Evolutionary conservation across 1,140 invertebrate genomes (phyloP), one percentile per base, ranked within the genome.

Genomic region (Uloborus diversus): DNA sequence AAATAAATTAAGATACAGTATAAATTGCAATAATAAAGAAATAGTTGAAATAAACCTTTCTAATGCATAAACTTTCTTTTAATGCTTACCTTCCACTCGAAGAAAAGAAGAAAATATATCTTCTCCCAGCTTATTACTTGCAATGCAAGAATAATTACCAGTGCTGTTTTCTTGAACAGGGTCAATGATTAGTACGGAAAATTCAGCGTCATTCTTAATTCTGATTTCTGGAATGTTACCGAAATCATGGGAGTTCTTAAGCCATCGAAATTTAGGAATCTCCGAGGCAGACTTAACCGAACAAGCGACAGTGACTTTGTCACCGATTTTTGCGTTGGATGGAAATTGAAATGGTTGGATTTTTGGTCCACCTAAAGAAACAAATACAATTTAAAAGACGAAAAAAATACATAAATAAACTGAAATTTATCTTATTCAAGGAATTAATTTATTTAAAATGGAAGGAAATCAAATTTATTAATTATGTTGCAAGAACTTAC

Each of bases 111-210:
- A 66, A 42, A 53, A 81, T 5, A 3, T 61, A 59, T 79, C 80
- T 42, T 65, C 17, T 25, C 87, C 88, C 20, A 87, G 87, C n/a
- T 76, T 65, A 84, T 89, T 90, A 51, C 70, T 76, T 4, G 90
- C 90, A 81, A 88, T 88, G 85, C 91, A 92, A 47, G 90, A 90
- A 86, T 92, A 92, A 85, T 91, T 90, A 79, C 91, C 91, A n/a
- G 85, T 85, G 30, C 86, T 85, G n/a, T 83, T 65, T 17, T 2
- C 9, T 3, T 65, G 57, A 25, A 81, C 76, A 86, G 87, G 13
- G 85, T 87, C 75, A 85, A 85, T 81, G 86, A 87, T 56, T 65
- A 84, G 7, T 84, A 86, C 65, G 68, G 85, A 47, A 25, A 81
- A 65, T 13, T 70, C 59, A 3, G 32, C 27, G 27, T 70, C 69